Base-by-base conservation (phyloP, 2,113 vertebrate species). In the Labrus mixtus region DNA sequence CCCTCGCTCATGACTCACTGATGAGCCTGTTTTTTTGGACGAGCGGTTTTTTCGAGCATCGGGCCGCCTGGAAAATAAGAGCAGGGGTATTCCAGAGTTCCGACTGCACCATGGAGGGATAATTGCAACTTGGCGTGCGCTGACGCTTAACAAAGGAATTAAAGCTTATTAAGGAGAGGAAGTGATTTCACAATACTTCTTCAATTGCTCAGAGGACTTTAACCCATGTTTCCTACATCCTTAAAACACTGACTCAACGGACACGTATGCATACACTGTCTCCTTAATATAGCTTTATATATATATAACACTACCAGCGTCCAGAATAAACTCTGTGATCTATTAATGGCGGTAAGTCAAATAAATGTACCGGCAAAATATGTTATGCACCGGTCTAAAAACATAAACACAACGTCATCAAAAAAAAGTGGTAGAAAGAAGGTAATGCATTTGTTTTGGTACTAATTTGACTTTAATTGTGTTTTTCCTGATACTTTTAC, bases 1-100 rank as follows among this genome's bases (percentile, higher is more conserved):
- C 72, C 77, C 71, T 72, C 22, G 43, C 39, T 64, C 56, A 53
- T 90, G 85, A 91, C 82, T 93, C 89, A 93, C 54, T 73, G 65
- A 84, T 81, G 80, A 87, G 69, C 59, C 45, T 64, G 62, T 48
- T 80, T 48, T 80, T 86, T 75, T 84, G 73, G 70, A 79, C 10
- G 10, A 84, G 22, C 12, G 8, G 4, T 59, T 80, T 80, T 68
- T 78, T 86, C 29, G 83, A 85, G 57, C 69, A 79, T 33, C 29
- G 58, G 33, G 68, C 76, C n/a, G n/a, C 59, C 68, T 83, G 87
- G 88, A 85, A 87, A 90, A 72, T 77, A 33, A 76, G 60, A 82
- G 54, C 81, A 64, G 87, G 83, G 83, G 55, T 91, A 90, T 90
- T 91, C 88, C 87, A 83, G 73, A 65, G 78, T 78, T 74, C 83